Evolutionary conservation across 37 sponge, comb jelly and placozoan species (phyloP).

Genomic region (Halichondria panicea): DNA sequence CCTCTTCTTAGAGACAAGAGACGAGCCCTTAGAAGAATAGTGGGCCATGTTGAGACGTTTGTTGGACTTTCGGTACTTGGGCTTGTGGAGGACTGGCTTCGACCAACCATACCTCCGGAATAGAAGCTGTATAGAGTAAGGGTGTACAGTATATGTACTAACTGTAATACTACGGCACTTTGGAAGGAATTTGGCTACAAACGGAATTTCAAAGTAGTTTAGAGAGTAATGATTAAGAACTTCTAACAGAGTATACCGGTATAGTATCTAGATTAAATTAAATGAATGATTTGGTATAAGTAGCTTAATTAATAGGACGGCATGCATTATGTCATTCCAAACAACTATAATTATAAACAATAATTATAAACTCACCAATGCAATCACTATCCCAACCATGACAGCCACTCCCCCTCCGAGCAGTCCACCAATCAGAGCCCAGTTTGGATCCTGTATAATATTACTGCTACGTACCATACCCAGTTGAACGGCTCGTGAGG

Average conservation of each 20-base stretch:
- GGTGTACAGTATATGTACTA: no score
- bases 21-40: slow-evolving; percentile 3
- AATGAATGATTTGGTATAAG: not conserved
- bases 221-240: no score
- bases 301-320: not conserved
- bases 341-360: not conserved
- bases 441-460: not conserved
- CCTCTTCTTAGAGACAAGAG: not conserved
- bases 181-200: no score
- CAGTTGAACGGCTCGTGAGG: not conserved
- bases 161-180: no score
- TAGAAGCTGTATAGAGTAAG: not conserved
- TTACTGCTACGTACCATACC: not conserved
- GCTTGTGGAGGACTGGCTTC: not conserved
- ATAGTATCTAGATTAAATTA: not conserved
- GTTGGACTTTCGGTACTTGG: not conserved
- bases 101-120: slow-evolving; percentile 5
- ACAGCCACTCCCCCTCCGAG: not conserved
- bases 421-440: slow-evolving; percentile 2
- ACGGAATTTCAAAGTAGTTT: no score
- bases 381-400: not conserved
- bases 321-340: not conserved
- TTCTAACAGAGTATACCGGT: no score
- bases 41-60: slow-evolving; percentile 2
- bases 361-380: not conserved